phyloP scores from a whole-genome alignment of 2,797 vertebrate species.

The Mergus octosetaceus region DNA sequence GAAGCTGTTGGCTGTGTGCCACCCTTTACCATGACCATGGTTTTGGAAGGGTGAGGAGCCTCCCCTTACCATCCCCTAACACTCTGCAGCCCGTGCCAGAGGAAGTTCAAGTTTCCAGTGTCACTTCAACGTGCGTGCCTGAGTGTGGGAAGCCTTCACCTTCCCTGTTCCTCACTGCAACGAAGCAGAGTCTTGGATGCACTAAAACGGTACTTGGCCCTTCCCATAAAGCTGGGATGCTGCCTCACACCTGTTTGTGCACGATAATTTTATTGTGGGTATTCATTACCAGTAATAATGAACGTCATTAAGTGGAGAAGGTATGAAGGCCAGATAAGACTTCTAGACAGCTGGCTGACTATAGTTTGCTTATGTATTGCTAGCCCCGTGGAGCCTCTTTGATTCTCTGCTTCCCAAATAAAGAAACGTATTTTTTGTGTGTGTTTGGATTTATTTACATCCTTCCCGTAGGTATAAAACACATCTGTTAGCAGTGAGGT shows the following conservation, averaged over 20 bases:
- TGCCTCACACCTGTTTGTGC: neutral
- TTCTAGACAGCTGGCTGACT: neutral
- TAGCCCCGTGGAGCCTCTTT: neutral
- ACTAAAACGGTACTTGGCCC: fast-evolving
- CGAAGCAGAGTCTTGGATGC: neutral
- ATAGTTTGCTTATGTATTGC: neutral
- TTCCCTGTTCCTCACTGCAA: neutral
- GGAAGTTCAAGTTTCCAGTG: neutral
- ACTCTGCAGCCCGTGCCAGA: neutral
- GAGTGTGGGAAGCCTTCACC: neutral
- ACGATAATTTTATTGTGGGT: neutral
- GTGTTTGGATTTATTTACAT: neutral
- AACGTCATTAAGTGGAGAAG: neutral
- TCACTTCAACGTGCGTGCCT: neutral
- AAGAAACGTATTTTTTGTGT: neutral
- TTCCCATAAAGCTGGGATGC: neutral
- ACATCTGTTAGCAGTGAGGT: neutral
- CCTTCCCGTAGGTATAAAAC: neutral
- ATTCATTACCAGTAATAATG: neutral
- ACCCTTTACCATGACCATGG: neutral
- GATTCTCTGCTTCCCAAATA: neutral
- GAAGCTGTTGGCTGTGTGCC: fast-evolving
- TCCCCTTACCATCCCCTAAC: neutral
- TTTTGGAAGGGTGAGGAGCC: neutral
- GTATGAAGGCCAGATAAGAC: neutral